These are phyloP conservation scores for Labroides dimidiatus DNA, from an alignment of 2,797 vertebrate species.

Conservation along the genomic window DNA sequence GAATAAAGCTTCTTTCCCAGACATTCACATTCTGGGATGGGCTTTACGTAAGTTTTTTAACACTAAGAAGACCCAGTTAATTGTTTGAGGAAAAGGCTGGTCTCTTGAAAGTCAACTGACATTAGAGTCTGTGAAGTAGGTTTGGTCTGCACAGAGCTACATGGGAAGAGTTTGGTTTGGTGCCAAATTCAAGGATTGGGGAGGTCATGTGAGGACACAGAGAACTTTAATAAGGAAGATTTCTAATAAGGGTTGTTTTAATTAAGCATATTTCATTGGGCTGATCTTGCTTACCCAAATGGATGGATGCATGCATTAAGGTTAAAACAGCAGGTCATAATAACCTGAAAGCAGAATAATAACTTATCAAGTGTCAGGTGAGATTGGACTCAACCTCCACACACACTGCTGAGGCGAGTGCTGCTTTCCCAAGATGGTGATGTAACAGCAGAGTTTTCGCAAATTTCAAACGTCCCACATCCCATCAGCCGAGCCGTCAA, in stretches of 20 bases:
- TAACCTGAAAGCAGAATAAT: slow-evolving; percentile 1
- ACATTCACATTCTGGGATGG: slow-evolving; percentile 39
- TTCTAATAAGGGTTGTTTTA: slow-evolving; percentile 28
- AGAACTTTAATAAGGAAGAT: slow-evolving; percentile 40
- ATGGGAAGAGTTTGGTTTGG: slow-evolving; percentile 55
- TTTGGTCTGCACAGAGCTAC: slow-evolving; percentile 37
- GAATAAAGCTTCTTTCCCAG: slow-evolving; percentile 37
- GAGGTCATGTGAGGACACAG: slow-evolving; percentile 53
- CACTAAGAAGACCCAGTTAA: slow-evolving; percentile 41
- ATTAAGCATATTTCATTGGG: background rate
- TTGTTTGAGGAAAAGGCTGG: slow-evolving; percentile 45
- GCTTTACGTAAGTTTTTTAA: slow-evolving; percentile 17
- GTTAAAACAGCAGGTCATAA: background rate
- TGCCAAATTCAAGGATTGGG: slow-evolving; percentile 41
- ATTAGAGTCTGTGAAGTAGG: slow-evolving; percentile 47
- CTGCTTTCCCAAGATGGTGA: slow-evolving; percentile 46
- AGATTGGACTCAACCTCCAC: slow-evolving; percentile 11
- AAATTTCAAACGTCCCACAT: slow-evolving; percentile 49
- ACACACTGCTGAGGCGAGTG: slow-evolving; percentile 43
- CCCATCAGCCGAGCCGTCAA: slow-evolving; percentile 6
- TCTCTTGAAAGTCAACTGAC: slow-evolving; percentile 49
- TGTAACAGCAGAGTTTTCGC: slow-evolving; percentile 39
- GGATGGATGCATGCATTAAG: background rate
- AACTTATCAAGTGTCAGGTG: slow-evolving; percentile 3
- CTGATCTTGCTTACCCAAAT: background rate